Conservation (phyloP, 2,888 invertebrate species). For the Drosophila mettleri region DNA sequence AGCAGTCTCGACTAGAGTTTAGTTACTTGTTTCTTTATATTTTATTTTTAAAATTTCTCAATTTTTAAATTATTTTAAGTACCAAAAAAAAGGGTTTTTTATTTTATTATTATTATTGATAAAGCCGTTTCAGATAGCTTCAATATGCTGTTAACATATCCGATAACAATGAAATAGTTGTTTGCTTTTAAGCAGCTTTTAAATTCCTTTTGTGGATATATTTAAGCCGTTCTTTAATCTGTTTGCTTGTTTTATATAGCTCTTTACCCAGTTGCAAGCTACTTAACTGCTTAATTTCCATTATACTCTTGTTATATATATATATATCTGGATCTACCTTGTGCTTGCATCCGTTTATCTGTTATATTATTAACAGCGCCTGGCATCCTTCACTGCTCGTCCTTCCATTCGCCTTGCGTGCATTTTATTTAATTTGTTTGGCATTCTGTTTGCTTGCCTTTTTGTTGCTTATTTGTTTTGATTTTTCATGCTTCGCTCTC, state of each 20-base stretch:
- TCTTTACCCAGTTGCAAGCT: neutral
- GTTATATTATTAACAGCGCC: conserved; percentile 23
- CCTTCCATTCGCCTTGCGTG: conserved; percentile 6
- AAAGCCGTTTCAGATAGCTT: neutral
- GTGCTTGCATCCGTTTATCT: conserved; percentile 19
- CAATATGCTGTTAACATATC: neutral
- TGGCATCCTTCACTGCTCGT: too few relatives aligned
- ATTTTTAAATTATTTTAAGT: too few relatives aligned
- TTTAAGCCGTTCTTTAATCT: neutral
- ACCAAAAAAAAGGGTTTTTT: too few relatives aligned
- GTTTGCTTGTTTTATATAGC: neutral
- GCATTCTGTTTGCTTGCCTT: conserved; percentile 62
- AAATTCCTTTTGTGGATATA: neutral
- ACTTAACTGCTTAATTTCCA: conserved; percentile 8
- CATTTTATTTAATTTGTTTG: conserved; percentile 72
- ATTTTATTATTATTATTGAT: too few relatives aligned
- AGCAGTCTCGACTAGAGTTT: too few relatives aligned
- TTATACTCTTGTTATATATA: conserved; percentile 14
- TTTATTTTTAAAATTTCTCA: too few relatives aligned
- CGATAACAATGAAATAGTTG: neutral
- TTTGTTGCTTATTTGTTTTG: conserved; percentile 75
- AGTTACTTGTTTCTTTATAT: too few relatives aligned
- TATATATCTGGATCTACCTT: conserved; percentile 16
- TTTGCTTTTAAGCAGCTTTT: neutral
- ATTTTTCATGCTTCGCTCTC: conserved; percentile 57